phyloP scores from a whole-genome alignment of 2,888 invertebrate genomes.

The Tinea pellionella region DNA sequence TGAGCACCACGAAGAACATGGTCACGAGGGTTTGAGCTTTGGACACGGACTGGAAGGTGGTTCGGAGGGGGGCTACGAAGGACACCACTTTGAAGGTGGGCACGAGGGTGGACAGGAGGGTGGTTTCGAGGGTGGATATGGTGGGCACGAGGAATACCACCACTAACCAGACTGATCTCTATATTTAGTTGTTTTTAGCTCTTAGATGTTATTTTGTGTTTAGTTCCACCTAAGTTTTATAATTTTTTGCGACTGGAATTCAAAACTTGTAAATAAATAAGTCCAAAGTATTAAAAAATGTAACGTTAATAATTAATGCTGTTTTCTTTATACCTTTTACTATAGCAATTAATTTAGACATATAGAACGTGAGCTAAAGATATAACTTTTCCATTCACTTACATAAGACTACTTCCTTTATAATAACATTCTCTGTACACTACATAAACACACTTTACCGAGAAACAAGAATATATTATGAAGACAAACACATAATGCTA shows the following conservation, averaged over 20 bases:
- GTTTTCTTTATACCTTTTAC: not conserved
- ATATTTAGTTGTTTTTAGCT: constrained; percentile 39
- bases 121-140: constrained; percentile 20
- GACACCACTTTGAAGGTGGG: constrained; percentile 17
- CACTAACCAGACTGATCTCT: constrained; percentile 64
- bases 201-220: constrained; percentile 61
- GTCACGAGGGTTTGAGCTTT: constrained; percentile 21
- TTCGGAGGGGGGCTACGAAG: constrained; percentile 18
- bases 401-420: not conserved
- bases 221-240: constrained; percentile 46
- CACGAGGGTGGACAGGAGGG: constrained; percentile 18
- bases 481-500: too few species aligned
- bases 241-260: constrained; percentile 41
- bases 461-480: not conserved
- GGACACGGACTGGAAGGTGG: constrained; percentile 23
- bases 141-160: constrained; percentile 45
- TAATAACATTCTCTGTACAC: not conserved
- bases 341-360: constrained; percentile 12
- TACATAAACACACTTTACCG: not conserved
- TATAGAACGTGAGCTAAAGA: not conserved
- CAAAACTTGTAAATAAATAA: constrained; percentile 46
- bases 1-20: constrained; percentile 39
- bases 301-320: constrained; percentile 7
- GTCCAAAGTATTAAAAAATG: constrained; percentile 58
- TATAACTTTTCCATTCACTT: not conserved